Conservation (phyloP, 2,888 invertebrate genomes). For the Andrena hattorfiana region DNA sequence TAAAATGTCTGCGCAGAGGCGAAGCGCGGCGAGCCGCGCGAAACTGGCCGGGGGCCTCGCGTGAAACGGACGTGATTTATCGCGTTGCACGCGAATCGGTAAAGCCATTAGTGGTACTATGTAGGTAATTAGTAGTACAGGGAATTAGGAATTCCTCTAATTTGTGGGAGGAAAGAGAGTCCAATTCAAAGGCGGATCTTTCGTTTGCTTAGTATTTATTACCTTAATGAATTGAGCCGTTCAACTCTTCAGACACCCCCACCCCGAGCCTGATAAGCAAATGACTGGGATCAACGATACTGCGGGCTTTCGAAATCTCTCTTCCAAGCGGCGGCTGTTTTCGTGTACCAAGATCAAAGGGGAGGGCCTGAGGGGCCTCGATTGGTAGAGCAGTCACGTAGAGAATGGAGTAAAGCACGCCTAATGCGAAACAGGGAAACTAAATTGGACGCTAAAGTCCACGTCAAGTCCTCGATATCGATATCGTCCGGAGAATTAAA, state of each 20-base stretch:
- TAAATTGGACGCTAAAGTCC: background rate
- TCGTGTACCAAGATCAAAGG: no score
- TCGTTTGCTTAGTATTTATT: slow-evolving; percentile 1
- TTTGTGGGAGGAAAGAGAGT: background rate
- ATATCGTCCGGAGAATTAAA: background rate
- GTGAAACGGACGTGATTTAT: slow-evolving; percentile 51
- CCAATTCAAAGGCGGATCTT: background rate
- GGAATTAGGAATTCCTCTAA: slow-evolving; percentile 12
- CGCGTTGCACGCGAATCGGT: slow-evolving; percentile 37
- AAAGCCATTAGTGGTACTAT: slow-evolving; percentile 20
- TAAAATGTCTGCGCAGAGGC: slow-evolving; percentile 37
- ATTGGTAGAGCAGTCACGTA: no score
- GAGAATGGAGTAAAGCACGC: background rate
- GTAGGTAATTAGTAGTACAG: slow-evolving; percentile 43
- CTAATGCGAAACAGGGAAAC: background rate
- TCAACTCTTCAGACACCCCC: background rate
- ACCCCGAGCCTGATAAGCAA: background rate
- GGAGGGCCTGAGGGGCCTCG: no score
- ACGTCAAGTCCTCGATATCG: background rate
- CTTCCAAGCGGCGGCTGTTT: no score
- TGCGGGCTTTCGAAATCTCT: background rate
- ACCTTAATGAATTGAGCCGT: slow-evolving; percentile 12
- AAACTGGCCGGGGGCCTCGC: slow-evolving; percentile 4
- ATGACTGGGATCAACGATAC: background rate
- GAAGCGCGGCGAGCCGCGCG: slow-evolving; percentile 2